Conservation (phyloP, 35 echinoderm and acorn worm species). For the Apostichopus californicus region DNA sequence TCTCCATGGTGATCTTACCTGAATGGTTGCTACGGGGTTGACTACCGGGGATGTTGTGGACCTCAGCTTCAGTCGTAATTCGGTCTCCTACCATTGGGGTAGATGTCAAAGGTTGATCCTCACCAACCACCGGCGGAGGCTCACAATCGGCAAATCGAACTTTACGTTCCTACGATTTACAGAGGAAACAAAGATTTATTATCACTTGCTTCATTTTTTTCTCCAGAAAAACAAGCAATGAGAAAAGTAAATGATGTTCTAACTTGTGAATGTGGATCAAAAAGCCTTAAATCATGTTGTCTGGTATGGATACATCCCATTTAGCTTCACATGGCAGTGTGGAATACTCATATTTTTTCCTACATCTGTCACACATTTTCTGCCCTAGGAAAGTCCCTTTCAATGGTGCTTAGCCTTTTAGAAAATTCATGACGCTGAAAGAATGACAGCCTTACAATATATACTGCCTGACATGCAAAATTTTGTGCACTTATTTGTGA, state of each 20-base stretch:
- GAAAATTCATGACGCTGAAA: too few species aligned
- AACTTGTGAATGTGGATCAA: too few species aligned
- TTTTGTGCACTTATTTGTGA: too few species aligned
- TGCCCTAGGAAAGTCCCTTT: too few species aligned
- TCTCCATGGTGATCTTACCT: background rate
- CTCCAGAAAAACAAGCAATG: background rate
- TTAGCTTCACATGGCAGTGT: too few species aligned
- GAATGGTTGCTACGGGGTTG: background rate
- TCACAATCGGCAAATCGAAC: conserved; percentile 31
- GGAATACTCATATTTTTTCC: too few species aligned
- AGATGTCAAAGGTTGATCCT: conserved; percentile 25
- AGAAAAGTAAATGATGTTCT: background rate
- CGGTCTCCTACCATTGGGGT: conserved; percentile 33
- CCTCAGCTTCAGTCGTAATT: conserved; percentile 39
- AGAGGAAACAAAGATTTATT: background rate
- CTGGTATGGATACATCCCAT: too few species aligned
- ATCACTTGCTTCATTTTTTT: background rate
- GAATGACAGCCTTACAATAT: too few species aligned
- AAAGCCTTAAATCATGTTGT: too few species aligned
- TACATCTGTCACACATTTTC: too few species aligned
- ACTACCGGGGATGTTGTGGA: conserved; percentile 20
- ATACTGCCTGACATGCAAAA: too few species aligned
- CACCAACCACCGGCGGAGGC: background rate
- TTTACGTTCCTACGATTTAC: conserved; percentile 16
- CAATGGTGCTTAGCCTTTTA: too few species aligned